phyloP scores from a whole-genome alignment of 1,140 invertebrate genomes.

The Chironomus tepperi region DNA sequence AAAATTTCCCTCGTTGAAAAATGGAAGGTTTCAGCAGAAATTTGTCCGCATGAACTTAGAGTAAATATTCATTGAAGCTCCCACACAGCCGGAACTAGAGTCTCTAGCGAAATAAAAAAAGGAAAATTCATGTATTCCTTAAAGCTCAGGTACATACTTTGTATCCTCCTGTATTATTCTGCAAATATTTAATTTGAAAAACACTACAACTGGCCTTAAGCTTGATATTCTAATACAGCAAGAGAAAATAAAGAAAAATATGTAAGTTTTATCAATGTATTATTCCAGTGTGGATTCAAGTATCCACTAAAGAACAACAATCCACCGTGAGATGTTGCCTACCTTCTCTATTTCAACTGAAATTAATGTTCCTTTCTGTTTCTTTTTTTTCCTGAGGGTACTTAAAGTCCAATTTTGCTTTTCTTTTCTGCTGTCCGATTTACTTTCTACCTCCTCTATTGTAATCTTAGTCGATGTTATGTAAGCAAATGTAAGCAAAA shows the following conservation, averaged over 20 bases:
- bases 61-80: too few species aligned
- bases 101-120: too few species aligned
- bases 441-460: too few species aligned
- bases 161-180: background rate
- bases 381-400: background rate
- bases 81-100: too few species aligned
- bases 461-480: too few species aligned
- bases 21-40: too few species aligned
- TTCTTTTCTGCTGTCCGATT: background rate
- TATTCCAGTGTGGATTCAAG: background rate
- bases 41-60: too few species aligned
- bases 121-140: too few species aligned
- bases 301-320: background rate
- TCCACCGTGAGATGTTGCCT: background rate
- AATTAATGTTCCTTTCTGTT: background rate
- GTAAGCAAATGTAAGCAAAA: too few species aligned
- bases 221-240: background rate
- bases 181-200: slow-evolving; percentile 10
- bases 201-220: background rate
- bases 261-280: background rate
- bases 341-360: background rate
- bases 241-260: background rate
- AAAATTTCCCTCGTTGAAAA: too few species aligned
- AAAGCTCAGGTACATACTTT: background rate
- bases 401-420: slow-evolving; percentile 9